A percentile compares a stretch with the other conserved stretches of the same genome.
phyloP scores from a whole-genome alignment of 2,888 invertebrate species.

The Apomyelois bistriatella region DNA sequence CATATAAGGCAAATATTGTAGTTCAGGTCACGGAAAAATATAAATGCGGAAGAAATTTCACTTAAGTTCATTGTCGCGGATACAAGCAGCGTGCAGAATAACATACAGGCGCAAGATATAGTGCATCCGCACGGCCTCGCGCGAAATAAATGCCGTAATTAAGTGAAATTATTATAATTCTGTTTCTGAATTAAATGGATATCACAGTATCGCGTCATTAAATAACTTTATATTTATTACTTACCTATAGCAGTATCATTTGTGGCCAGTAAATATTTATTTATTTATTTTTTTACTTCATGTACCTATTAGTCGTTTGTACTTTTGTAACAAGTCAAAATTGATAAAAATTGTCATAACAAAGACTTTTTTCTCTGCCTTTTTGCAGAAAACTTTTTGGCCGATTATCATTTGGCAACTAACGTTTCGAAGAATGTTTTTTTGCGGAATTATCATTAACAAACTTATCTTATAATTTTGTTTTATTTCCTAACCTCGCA shows the following conservation, averaged over 20 bases:
- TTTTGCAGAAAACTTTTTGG: too few relatives aligned
- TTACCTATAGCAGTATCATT: conserved; percentile 24
- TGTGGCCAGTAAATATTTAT: not conserved
- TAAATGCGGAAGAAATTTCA: conserved; percentile 13
- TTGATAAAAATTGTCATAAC: too few relatives aligned
- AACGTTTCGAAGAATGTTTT: too few relatives aligned
- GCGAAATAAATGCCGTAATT: conserved; percentile 73
- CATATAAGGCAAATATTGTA: conserved; percentile 1
- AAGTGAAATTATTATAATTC: conserved; percentile 77
- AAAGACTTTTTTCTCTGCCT: too few relatives aligned
- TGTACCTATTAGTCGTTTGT: not conserved
- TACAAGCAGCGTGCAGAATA: conserved; percentile 43
- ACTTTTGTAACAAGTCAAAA: too few relatives aligned
- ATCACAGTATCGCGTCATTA: conserved; percentile 65
- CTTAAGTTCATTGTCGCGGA: conserved; percentile 54
- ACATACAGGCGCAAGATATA: conserved; percentile 54
- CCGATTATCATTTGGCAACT: too few relatives aligned
- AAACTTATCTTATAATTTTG: too few relatives aligned
- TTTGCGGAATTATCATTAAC: too few relatives aligned
- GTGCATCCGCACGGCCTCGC: conserved; percentile 56
- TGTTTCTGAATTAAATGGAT: conserved; percentile 68
- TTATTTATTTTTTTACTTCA: not conserved
- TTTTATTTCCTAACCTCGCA: too few relatives aligned
- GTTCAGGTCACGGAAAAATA: conserved; percentile 10
- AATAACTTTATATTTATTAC: conserved; percentile 51